Evolutionary conservation across 2,797 vertebrate species (phyloP).

Genomic region (Australoheros facetus): DNA sequence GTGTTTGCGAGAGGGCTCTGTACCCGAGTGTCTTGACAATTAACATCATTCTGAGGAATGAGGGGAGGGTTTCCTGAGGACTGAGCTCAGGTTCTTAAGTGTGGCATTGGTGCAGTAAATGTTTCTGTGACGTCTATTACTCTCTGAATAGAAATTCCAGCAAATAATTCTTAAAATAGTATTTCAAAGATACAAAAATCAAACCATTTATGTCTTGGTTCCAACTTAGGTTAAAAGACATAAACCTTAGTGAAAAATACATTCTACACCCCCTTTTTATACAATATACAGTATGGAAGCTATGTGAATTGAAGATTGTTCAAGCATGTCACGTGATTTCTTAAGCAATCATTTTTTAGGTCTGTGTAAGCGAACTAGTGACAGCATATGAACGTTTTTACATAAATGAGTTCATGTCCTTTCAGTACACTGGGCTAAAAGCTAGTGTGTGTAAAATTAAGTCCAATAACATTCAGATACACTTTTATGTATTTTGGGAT

Average conservation of each 20-base stretch:
- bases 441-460: not conserved
- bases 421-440: too few relatives aligned
- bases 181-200: not conserved
- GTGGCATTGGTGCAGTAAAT: not conserved
- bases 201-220: not conserved
- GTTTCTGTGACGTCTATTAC: not conserved
- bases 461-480: not conserved
- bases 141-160: not conserved
- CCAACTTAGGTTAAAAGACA: not conserved
- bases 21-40: conserved; percentile 40
- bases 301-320: not conserved
- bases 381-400: too few relatives aligned
- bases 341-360: not conserved
- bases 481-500: not conserved
- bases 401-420: too few relatives aligned
- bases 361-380: not conserved
- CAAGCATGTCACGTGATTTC: too few relatives aligned
- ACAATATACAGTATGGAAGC: not conserved
- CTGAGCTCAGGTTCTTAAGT: conserved; percentile 14
- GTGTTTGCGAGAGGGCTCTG: conserved; percentile 46
- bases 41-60: conserved; percentile 49
- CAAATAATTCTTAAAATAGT: not conserved
- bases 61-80: conserved; percentile 33
- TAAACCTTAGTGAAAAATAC: not conserved
- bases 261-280: not conserved